Base-by-base conservation (phyloP, 2,888 invertebrate species). In the Catocala sponsa region DNA sequence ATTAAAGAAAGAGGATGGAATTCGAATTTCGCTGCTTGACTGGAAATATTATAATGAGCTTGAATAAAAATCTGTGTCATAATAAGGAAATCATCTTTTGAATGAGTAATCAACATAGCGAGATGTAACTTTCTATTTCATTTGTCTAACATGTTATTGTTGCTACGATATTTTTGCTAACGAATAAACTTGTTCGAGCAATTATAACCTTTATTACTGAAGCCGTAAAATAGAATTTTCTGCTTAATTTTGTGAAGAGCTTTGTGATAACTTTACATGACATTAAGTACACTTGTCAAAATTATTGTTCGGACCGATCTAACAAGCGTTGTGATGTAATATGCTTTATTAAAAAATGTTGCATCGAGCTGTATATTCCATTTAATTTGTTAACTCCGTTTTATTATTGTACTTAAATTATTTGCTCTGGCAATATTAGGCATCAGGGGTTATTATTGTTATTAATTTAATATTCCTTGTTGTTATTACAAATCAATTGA, bases 81-180 rank as follows among this genome's bases (percentile, higher is more conserved):
- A 65, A 63, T 51, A 68, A 72, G 64, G 64, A 76, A 83, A 74
- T 76, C 65, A 63, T 70, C 68, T 51, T 70, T 70, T 69, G 81
- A 84, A 83, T 82, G 75, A 81, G 80, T 80, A 84, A 85, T 84
- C 82, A 83, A 77, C 71, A 79, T 74, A 61, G 59, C 61, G 66
- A 61, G 68, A 60, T 69, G 81, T 83, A 65, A 66, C 89, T 89
- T 89, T 89, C 87, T 80, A 82, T 88, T 88, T 89, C 83, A 65
- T 84, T 88, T 84, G 85, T 85, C 73, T 81, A 81, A 79, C 72
- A 78, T 80, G 76, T 76, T 76, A 70, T 65, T 72, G 66, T 59
- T 59, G 72, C 78, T 64, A 77, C 65, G 54, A 60, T 77, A 55
- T 38, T 61, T 54, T 46, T 48, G 32, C 55, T 58, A 25, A 10